Evolutionary conservation across 2,888 invertebrate species (phyloP).

Genomic region (Epinotia bilunana): DNA sequence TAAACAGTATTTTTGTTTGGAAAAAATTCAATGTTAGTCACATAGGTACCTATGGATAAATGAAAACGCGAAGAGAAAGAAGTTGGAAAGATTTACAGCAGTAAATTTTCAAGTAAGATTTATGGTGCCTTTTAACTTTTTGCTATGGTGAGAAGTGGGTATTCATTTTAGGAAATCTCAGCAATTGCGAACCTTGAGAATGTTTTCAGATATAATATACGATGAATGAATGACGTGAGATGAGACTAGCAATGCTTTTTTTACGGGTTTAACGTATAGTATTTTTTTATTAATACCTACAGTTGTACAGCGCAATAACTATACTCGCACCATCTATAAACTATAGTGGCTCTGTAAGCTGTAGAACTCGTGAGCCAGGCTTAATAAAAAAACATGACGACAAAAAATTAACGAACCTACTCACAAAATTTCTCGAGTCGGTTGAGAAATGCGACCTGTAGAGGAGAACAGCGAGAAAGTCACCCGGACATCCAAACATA

Average conservation of each 20-base stretch:
- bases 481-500: too few relatives aligned
- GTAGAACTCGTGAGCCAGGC: too few relatives aligned
- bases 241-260: not conserved
- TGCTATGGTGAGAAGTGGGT: conserved; percentile 21
- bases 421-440: too few relatives aligned
- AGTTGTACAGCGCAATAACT: too few relatives aligned
- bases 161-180: conserved; percentile 12
- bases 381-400: too few relatives aligned
- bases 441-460: too few relatives aligned
- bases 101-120: conserved; percentile 33
- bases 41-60: not conserved
- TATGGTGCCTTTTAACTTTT: conserved; percentile 39
- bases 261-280: too few relatives aligned
- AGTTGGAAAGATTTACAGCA: conserved; percentile 24
- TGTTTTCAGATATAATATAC: conserved; percentile 4
- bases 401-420: too few relatives aligned
- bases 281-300: too few relatives aligned
- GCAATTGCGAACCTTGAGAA: conserved; percentile 17
- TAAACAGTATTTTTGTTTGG: not conserved
- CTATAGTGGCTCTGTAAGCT: too few relatives aligned
- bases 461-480: too few relatives aligned
- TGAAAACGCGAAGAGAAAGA: conserved; percentile 18
- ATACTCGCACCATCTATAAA: too few relatives aligned
- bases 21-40: not conserved
- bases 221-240: not conserved